Percentiles rank a stretch among this genome's conserved stretches.
These are phyloP conservation scores for Ennomos erosarius DNA, from an alignment of 2,888 invertebrate genomes.

Conservation along the genomic window DNA sequence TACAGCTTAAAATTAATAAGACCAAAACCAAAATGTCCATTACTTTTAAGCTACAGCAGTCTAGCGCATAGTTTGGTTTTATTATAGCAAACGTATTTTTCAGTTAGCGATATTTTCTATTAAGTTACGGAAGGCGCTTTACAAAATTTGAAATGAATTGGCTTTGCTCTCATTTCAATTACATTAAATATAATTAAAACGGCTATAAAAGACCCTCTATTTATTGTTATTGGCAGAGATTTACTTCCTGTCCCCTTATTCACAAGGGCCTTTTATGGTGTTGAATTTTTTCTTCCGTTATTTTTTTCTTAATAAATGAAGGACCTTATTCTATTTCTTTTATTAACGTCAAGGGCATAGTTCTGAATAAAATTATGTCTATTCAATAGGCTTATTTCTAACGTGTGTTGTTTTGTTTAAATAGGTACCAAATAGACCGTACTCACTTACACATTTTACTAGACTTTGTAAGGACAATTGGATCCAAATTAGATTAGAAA, in stretches of 20 bases:
- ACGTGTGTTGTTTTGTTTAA: conserved; percentile 11
- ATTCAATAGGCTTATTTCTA: conserved; percentile 10
- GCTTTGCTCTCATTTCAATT: background rate
- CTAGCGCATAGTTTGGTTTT: no score
- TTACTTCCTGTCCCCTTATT: conserved; percentile 18
- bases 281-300: background rate
- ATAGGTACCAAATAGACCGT: conserved; percentile 5
- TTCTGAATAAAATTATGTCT: conserved; percentile 18
- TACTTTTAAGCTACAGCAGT: no score
- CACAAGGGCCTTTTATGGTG: conserved; percentile 9
- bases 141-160: no score
- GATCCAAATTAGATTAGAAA: background rate
- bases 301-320: background rate
- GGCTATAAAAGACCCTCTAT: conserved; percentile 8
- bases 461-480: conserved; percentile 13
- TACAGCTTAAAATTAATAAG: no score
- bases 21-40: no score
- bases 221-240: conserved; percentile 3
- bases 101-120: no score
- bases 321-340: conserved; percentile 12
- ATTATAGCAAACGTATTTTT: no score
- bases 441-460: conserved; percentile 5
- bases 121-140: no score
- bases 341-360: conserved; percentile 16
- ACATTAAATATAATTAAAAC: background rate